Base-by-base conservation (phyloP, 2,113 vertebrate species). In the Myodes glareolus region DNA sequence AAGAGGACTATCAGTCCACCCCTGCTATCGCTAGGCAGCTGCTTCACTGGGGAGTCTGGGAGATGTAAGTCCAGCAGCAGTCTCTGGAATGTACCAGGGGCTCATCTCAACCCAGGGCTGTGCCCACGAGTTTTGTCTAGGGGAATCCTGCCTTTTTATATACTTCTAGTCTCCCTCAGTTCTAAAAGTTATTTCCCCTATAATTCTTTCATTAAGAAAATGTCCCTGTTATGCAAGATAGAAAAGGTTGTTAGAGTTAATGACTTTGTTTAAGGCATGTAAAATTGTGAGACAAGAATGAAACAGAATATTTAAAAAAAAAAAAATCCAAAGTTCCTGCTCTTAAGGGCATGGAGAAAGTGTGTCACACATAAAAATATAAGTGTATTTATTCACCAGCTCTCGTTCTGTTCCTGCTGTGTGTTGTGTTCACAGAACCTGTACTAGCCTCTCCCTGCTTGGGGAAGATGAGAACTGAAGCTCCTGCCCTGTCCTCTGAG, bases 61-160 rank as follows among this genome's bases (percentile, higher is more conserved):
- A 73, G 55, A 36, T 13, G 2, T 3, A 9, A 31, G 27, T 42
- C 25, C 16, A 25, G 21, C 12, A 58, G 6, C 27, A 50, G 5
- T 7, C 27, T 25, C 11, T 65, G 19, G 23, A 9, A 65, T 2
- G 0, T 12, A 27, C 3, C 19, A 27, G 13, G 19, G 36, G 13
- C 16, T 29, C 27, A 42, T 5, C 21, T 33, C 61, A 5, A 13
- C 3, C 0, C 2, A 12, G 1, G 10, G 16, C 7, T 25, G 8
- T 47, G 4, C 3, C 0, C 0, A 16, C 0, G 17, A 0, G 9
- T 50, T 23, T 1, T 33, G 23, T 31, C 75, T 75, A 33, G 23
- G 55, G 42, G 77, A 67, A 61, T 14, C 6, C 50, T 31, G 13
- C 19, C 23, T 70, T 87, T 61, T 29, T 2, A 58, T 65, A 2